phyloP scores from a whole-genome alignment of 30 jellyfish, hydroid and myxozoan genomes.

The Aurelia sp. region DNA sequence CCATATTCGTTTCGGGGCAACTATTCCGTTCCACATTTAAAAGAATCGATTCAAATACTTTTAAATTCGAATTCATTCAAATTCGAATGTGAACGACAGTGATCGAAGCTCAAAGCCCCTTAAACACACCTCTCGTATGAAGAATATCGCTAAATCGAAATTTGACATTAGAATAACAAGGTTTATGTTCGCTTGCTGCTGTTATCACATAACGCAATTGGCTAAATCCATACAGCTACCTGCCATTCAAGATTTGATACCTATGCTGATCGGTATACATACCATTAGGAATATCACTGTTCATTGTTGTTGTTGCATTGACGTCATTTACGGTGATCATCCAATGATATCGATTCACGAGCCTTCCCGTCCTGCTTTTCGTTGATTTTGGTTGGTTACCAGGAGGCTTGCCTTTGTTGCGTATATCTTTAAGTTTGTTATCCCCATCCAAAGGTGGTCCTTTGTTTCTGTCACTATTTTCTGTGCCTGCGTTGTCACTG shows the following conservation, averaged over 20 bases:
- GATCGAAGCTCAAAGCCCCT: no score
- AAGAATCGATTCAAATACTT: no score
- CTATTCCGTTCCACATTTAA: no score
- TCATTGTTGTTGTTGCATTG: slow-evolving; percentile 11
- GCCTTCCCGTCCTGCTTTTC: slow-evolving; percentile 29
- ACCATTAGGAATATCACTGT: slow-evolving; percentile 33
- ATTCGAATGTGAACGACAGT: no score
- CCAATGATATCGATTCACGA: slow-evolving; percentile 55
- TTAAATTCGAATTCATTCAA: no score
- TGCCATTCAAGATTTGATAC: neutral
- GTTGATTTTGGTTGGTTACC: neutral
- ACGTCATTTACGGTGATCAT: slow-evolving; percentile 9
- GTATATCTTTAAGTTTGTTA: slow-evolving; percentile 22
- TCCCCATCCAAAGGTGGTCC: slow-evolving; percentile 56
- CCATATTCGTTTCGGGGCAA: no score
- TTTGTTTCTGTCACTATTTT: neutral
- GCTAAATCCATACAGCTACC: no score
- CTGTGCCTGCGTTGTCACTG: slow-evolving; percentile 8
- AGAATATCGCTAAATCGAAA: no score
- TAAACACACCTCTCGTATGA: no score
- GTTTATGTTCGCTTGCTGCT: no score
- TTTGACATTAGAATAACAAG: no score
- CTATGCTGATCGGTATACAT: neutral
- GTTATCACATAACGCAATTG: no score
- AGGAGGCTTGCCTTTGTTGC: slow-evolving; percentile 42